Evolutionary conservation across 1,140 invertebrate genomes (phyloP), one percentile per base, ranked within the genome.

Genomic region (Papilio helenus): DNA sequence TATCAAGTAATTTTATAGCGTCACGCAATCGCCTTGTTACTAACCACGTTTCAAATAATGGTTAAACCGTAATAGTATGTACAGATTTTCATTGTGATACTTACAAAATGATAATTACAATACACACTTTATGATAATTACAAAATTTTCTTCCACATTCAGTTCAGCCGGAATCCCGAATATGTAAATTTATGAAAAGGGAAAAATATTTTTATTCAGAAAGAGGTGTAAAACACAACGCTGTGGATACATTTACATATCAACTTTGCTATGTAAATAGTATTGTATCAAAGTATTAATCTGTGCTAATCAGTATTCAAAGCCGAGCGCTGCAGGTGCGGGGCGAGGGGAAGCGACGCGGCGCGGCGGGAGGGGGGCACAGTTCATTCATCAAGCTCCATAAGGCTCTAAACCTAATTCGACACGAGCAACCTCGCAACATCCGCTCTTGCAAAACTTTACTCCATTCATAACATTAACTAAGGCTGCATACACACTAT

Each of bases 371-470:
- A 44, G 55, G 81, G 72, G 80, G 79, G 39, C 72, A 82, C 76
- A 81, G 86, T 94, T 92, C 92, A 94, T 94, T 94, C 92, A 94
- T 94, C 92, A 94, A 90, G 87, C 87, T 88, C 87, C 91, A 93
- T 93, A 93, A 93, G 91, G 91, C 88, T 92, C 91, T 94, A 94
- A 93, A 91, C 92, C 91, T 93, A 94, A 93, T 93, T 94, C 91
- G 90, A 92, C 88, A 85, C 90, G 88, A 90, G 87, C 89, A 91
- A 85, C 92, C 93, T 93, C 93, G 93, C 93, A 92, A 94, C 92
- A 94, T 94, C 92, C 93, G 93, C 90, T 94, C 90, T 94, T 94
- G 92, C 93, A 92, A 94, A 94, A 94, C 89, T 84, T 90, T 94
- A 93, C 91, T 94, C 93, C 92, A 94, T 94, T 94, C 93, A 93